Percentiles rank a stretch among this genome's conserved stretches.
These are phyloP conservation scores for Brachionus paranguensis DNA, from an alignment of 1,140 invertebrate species.

Conservation along the genomic window DNA sequence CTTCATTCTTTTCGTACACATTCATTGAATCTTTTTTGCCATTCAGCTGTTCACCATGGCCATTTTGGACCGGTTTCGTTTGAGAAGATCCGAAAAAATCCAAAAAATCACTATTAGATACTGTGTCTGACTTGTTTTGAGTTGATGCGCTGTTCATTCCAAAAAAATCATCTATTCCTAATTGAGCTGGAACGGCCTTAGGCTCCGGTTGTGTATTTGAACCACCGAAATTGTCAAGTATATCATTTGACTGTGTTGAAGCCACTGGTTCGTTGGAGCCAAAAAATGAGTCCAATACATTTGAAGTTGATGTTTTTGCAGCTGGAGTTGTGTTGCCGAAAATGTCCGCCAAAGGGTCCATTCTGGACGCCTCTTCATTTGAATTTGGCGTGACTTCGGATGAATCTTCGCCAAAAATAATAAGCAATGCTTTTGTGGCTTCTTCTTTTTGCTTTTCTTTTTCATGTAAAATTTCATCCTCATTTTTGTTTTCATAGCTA, in stretches of 20 bases:
- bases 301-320: neutral
- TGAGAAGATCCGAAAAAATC: neutral
- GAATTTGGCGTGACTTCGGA: neutral
- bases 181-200: neutral
- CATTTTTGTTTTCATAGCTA: neutral
- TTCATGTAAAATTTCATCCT: neutral
- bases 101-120: neutral
- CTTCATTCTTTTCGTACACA: conserved; percentile 32
- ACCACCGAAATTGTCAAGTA: neutral
- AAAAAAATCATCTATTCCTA: neutral
- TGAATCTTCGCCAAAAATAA: conserved; percentile 14
- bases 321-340: neutral
- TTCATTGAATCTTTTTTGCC: neutral
- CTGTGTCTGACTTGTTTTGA: neutral
- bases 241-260: neutral
- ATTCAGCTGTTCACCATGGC: neutral
- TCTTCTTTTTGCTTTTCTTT: conserved; percentile 5
- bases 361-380: neutral
- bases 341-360: neutral
- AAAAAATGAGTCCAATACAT: neutral
- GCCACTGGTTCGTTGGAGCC: neutral
- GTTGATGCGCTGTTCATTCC: neutral
- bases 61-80: neutral
- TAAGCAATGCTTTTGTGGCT: neutral
- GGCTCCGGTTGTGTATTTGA: neutral